phyloP scores from a whole-genome alignment of 2,797 vertebrate genomes.

The Rhinichthys osculus region DNA sequence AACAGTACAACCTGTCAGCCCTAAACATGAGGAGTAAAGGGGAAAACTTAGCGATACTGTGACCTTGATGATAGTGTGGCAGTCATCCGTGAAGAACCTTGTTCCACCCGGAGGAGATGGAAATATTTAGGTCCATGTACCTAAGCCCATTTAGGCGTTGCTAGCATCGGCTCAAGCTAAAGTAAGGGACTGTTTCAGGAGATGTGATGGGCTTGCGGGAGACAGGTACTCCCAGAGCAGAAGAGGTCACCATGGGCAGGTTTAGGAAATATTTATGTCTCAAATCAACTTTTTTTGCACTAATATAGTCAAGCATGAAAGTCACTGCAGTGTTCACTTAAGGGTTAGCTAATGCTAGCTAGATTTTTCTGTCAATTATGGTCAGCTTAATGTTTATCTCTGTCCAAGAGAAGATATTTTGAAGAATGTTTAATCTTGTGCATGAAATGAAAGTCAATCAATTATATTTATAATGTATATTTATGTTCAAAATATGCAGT shows the following conservation, averaged over 20 bases:
- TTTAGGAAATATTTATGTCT: slow-evolving; percentile 29
- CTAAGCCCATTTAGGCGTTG: slow-evolving; percentile 26
- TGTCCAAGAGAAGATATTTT: not conserved
- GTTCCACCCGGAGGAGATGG: slow-evolving; percentile 35
- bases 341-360: not conserved
- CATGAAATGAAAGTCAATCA: not conserved
- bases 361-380: not conserved
- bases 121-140: slow-evolving; percentile 41
- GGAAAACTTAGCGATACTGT: slow-evolving; percentile 20
- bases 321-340: not conserved
- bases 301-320: not conserved
- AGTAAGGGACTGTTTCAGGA: too few relatives aligned
- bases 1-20: slow-evolving; percentile 1
- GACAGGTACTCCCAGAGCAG: too few relatives aligned
- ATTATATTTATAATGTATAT: too few relatives aligned
- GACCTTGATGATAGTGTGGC: slow-evolving; percentile 50
- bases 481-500: too few relatives aligned
- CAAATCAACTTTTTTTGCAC: not conserved
- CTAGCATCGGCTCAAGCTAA: slow-evolving; percentile 17
- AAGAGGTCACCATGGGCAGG: too few relatives aligned
- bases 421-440: not conserved
- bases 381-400: not conserved
- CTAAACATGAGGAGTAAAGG: slow-evolving; percentile 6
- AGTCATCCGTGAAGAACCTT: slow-evolving; percentile 49
- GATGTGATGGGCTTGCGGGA: too few relatives aligned